Evolutionary conservation across 2,888 invertebrate species (phyloP).

Genomic region (Rosalia funebris): DNA sequence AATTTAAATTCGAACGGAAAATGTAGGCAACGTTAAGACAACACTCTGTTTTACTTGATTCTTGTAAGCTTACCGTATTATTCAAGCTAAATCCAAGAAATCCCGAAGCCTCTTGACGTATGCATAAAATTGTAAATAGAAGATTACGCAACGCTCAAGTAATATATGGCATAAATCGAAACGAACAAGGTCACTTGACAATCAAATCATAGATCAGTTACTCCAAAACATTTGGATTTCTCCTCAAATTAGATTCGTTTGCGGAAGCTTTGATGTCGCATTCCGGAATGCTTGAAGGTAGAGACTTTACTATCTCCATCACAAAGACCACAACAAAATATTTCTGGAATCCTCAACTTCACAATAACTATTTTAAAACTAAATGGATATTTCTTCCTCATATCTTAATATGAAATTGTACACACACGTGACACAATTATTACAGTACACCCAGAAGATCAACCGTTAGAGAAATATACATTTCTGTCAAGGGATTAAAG

Average conservation of each 20-base stretch:
- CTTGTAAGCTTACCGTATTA: conserved; percentile 16
- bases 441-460: no score
- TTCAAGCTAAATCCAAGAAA: conserved; percentile 11
- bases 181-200: conserved; percentile 35
- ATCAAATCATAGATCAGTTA: conserved; percentile 36
- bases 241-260: conserved; percentile 29
- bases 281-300: no score
- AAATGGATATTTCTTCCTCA: no score
- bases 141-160: conserved; percentile 34
- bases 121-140: conserved; percentile 38
- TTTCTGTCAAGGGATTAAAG: no score
- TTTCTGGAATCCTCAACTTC: no score
- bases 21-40: conserved; percentile 17
- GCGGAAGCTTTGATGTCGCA: conserved; percentile 20
- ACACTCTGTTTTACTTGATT: conserved; percentile 16
- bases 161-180: conserved; percentile 34
- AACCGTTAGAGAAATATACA: no score
- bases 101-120: conserved; percentile 33
- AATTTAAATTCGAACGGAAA: conserved; percentile 21
- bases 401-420: no score
- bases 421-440: no score
- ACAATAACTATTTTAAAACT: no score
- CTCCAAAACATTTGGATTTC: conserved; percentile 19
- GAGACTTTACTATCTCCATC: no score
- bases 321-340: no score